Evolutionary conservation across 2,797 vertebrate species (phyloP), one percentile per base, ranked within the genome.

Genomic region (Pseudotriccus pelzelni): DNA sequence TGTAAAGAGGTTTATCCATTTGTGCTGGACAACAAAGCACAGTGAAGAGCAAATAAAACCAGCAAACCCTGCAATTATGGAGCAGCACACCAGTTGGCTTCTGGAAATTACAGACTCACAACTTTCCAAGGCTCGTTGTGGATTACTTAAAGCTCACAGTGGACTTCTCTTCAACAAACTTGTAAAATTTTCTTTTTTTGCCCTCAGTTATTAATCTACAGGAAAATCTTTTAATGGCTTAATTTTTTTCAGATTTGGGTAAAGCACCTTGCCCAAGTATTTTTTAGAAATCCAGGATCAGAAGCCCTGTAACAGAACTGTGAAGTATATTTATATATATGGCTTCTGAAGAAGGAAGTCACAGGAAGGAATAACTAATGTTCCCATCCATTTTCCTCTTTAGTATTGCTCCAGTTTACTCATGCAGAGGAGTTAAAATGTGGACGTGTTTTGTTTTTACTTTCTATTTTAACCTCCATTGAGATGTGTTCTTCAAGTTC

Each of bases 401-500:
- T 15, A 32, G 23, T n/a, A 84, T 49, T 84, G 25, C 53, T 82
- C 30, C 58, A 80, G 75, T 32, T 69, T 60, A 64, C 28, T 77
- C 41, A 76, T 13, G 37, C 30, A 67, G 1, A 3, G 27, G 24
- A 76, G 6, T 47, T 3, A 68, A 47, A n/a, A n/a, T 52, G 75
- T 66, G 20, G 2, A 25, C 24, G 19, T 32, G 8, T 6, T 53
- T 83, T 63, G 14, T 22, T 74, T 55, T 63, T 20, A 36, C 6
- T 56, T 64, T 68, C 19, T 41, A 76, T 88, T 79, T 85, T 56
- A 92, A 85, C 15, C 8, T 90, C 50, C 43, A n/a, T 13, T 89
- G 53, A 78, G 47, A 55, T 2, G 2, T 14, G 36, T 18, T 69
- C 28, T 59, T 75, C 63, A 39, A 60, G 19, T 43, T 81, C n/a